Percentiles rank a stretch among this genome's conserved stretches.
phyloP scores from a whole-genome alignment of 2,113 vertebrate genomes.

The Nematolebias whitei region DNA sequence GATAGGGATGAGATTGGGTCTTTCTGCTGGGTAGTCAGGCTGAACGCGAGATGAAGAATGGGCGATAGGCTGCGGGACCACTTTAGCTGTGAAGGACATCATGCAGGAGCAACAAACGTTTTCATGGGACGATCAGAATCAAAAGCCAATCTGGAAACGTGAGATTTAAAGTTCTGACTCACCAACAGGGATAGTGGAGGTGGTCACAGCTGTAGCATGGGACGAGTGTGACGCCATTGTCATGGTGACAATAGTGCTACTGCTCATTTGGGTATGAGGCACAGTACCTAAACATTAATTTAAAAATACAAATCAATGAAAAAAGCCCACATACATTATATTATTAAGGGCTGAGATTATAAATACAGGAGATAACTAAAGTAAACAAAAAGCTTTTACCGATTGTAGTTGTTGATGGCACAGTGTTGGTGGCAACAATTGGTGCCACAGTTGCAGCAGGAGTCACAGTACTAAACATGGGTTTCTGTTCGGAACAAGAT shows the following conservation, averaged over 20 bases:
- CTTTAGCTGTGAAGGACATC: constrained; percentile 85
- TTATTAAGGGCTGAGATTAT: no score
- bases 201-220: constrained; percentile 94
- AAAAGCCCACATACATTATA: no score
- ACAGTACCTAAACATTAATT: constrained; percentile 82
- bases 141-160: background rate
- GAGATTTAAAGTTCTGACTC: constrained; percentile 56
- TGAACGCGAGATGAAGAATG: constrained; percentile 96
- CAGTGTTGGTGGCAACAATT: constrained; percentile 93
- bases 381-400: constrained; percentile 69
- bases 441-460: constrained; percentile 97
- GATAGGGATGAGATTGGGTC: constrained; percentile 92
- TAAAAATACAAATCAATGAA: background rate
- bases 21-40: constrained; percentile 90
- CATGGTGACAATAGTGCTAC: constrained; percentile 95
- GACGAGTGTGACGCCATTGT: constrained; percentile 97
- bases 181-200: constrained; percentile 97
- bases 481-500: constrained; percentile 81
- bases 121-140: background rate
- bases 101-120: background rate
- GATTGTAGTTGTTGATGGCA: constrained; percentile 90
- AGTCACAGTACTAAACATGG: constrained; percentile 94
- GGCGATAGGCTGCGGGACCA: constrained; percentile 96
- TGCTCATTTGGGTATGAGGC: constrained; percentile 92
- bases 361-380: background rate